Evolutionary conservation across 2,888 invertebrate genomes (phyloP).

Genomic region (Conistra vaccinii): DNA sequence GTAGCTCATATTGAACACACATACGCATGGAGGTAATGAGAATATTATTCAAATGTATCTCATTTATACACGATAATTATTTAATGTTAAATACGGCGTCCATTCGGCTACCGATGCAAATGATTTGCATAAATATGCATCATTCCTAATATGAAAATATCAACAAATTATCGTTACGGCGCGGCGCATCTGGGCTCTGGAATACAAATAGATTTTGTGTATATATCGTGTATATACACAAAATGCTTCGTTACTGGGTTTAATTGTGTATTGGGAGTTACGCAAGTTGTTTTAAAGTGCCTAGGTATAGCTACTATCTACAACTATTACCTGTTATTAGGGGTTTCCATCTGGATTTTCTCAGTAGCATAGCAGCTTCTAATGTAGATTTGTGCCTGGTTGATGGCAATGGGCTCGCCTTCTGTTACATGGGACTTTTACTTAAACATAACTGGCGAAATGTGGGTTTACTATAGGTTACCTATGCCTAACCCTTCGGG

Average conservation of each 20-base stretch:
- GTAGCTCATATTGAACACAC: constrained; percentile 19
- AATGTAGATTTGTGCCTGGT: too few relatives aligned
- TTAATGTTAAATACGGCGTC: constrained; percentile 35
- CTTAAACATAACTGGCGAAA: too few relatives aligned
- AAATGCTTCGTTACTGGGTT: constrained; percentile 1
- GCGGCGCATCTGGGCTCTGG: constrained; percentile 11
- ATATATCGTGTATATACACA: constrained; percentile 7
- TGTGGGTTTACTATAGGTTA: too few relatives aligned
- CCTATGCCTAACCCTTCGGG: too few relatives aligned
- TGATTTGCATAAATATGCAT: constrained; percentile 60
- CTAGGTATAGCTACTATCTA: too few relatives aligned
- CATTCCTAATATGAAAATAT: constrained; percentile 53
- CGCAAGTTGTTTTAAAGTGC: not conserved
- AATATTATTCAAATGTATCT: constrained; percentile 56
- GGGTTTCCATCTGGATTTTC: too few relatives aligned
- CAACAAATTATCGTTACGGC: constrained; percentile 53
- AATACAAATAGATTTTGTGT: constrained; percentile 38
- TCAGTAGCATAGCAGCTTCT: too few relatives aligned
- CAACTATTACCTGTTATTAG: too few relatives aligned
- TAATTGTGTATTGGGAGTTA: not conserved
- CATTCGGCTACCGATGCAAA: constrained; percentile 33
- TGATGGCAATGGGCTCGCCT: too few relatives aligned
- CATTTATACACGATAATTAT: constrained; percentile 50
- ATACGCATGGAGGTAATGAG: constrained; percentile 21
- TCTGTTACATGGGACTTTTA: too few relatives aligned